Conservation (phyloP, 2,113 vertebrate genomes). For the Casuarius casuarius region DNA sequence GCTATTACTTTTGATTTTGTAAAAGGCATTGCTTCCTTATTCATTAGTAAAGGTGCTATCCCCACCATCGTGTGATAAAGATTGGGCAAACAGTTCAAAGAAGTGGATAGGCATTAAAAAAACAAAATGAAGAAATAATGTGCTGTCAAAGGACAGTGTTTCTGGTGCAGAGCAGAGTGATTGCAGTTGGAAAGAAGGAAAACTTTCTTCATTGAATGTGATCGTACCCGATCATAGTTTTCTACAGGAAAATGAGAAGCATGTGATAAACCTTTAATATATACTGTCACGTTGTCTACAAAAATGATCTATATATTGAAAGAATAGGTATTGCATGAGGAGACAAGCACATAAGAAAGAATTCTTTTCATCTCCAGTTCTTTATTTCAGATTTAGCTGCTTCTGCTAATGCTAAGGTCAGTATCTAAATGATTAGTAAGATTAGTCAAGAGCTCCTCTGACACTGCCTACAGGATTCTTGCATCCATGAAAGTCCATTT, state of each 20-base stretch:
- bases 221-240: constrained; percentile 16
- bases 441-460: constrained; percentile 62
- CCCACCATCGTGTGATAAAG: background rate
- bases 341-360: constrained; percentile 57
- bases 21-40: background rate
- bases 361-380: constrained; percentile 32
- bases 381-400: constrained; percentile 51
- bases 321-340: constrained; percentile 51
- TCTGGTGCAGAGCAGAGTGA: background rate
- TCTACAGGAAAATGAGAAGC: constrained; percentile 38
- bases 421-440: constrained; percentile 57
- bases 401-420: constrained; percentile 52
- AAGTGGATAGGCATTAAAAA: background rate
- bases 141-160: background rate
- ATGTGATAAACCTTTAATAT: constrained; percentile 66
- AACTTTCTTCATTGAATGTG: constrained; percentile 1
- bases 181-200: background rate
- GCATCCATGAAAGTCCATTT: constrained; percentile 10
- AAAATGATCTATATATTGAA: constrained; percentile 68
- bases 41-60: background rate
- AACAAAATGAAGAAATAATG: background rate
- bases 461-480: constrained; percentile 49
- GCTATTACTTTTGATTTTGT: background rate
- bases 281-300: constrained; percentile 65
- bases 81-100: background rate